These are phyloP conservation scores for Campaea margaritaria DNA, from an alignment of 2,888 invertebrate genomes.

Conservation along the genomic window DNA sequence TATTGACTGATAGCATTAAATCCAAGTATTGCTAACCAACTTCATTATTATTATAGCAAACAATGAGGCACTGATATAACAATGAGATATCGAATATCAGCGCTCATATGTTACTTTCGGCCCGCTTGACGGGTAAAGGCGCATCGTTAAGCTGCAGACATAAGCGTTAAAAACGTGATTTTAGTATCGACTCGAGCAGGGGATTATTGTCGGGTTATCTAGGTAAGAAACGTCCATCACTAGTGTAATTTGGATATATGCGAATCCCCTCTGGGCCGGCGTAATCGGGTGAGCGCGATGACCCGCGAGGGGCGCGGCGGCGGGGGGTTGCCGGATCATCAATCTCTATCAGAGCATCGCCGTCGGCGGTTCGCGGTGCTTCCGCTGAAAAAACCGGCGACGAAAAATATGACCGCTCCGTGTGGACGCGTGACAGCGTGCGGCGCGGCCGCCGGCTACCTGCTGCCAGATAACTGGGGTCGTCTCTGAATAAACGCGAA, in stretches of 20 bases:
- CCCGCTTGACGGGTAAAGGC: constrained; percentile 7
- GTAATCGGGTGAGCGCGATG: constrained; percentile 77
- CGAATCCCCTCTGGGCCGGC: constrained; percentile 72
- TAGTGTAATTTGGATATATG: constrained; percentile 83
- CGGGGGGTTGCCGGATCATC: constrained; percentile 66
- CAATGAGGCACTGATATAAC: constrained; percentile 32
- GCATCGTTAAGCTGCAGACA: constrained; percentile 32
- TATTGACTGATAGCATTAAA: constrained; percentile 42
- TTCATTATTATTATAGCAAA: constrained; percentile 14
- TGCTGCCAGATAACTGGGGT: neutral
- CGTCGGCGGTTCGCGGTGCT: constrained; percentile 59
- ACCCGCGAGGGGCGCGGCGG: constrained; percentile 59
- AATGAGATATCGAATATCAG: constrained; percentile 40
- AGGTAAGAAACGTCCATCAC: constrained; percentile 82
- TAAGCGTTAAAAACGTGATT: constrained; percentile 40
- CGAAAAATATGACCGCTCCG: constrained; percentile 74
- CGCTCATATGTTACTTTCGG: constrained; percentile 4
- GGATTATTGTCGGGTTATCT: constrained; percentile 66
- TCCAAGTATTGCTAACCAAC: constrained; percentile 29
- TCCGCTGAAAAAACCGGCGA: constrained; percentile 66
- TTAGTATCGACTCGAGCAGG: constrained; percentile 39
- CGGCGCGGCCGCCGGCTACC: constrained; percentile 19
- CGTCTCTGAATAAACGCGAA: neutral
- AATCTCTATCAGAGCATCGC: constrained; percentile 79
- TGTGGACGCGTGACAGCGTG: constrained; percentile 56